Base-by-base conservation (phyloP, 2,113 vertebrate genomes). In the Abramis brama region DNA sequence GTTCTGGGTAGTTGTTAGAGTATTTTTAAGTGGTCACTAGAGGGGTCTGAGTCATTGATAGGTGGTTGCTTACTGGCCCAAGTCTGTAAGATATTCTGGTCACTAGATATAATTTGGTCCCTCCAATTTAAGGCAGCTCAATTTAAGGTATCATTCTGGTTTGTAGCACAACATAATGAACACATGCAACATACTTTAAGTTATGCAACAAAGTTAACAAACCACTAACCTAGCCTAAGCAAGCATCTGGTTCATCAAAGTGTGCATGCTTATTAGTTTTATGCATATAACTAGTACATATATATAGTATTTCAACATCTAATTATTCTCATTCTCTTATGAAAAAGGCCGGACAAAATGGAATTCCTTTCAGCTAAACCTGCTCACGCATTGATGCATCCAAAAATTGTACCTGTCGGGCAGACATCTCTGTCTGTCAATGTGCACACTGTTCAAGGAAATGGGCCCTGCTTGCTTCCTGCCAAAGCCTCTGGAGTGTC, bases 281-380 rank as follows among this genome's bases (percentile, higher is more conserved):
- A 45, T 12, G 23, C 23, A 43, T 43, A 43, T 43, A 43, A 9
- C 43, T 43, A 43, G 43, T 43, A 43, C 43, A 43, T 39, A 39
- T 39, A 39, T 43, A 43, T 43, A 43, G 50, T 36, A n/a, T 55
- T 64, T 64, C n/a, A 45, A 19, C 23, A 9, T 27, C 57, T 62
- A 62, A 45, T 80, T 8, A 17, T 45, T 80, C 39, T 45, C 4
- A 6, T 75, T 74, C 33, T 83, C 71, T 81, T 70, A 60, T 43
- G 43, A 43, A 47, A 50, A 85, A 86, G 88, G 82, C 78, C 27
- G 12, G 70, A 59, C 27, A 84, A 88, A 27, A 39, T 15, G 43
- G 60, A 86, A 76, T 30, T 45, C 3, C 6, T 30, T 66, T 25
- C 68, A 50, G 50, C 23, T 74, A 55, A 27, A 43, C 57, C 50